Conservation (phyloP, 2,797 vertebrate genomes). For the Acrossocheilus fasciatus region DNA sequence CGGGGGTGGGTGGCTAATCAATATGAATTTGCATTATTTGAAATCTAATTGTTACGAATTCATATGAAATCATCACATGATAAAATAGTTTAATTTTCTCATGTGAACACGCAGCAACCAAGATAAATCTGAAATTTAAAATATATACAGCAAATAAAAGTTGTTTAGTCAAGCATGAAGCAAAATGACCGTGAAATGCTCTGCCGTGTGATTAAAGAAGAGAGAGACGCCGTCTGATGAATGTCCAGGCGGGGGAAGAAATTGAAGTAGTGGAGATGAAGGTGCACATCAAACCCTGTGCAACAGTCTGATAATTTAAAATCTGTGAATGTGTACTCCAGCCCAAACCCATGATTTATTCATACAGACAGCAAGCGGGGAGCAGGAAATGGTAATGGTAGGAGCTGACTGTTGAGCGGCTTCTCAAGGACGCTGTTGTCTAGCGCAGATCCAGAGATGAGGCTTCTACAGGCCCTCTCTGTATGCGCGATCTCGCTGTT, state of each 20-base stretch:
- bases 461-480: constrained; percentile 17
- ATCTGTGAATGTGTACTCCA: constrained; percentile 35
- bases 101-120: neutral
- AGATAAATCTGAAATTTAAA: neutral
- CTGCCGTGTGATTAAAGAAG: constrained; percentile 16
- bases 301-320: constrained; percentile 50
- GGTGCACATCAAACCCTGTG: constrained; percentile 30
- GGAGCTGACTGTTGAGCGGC: constrained; percentile 30
- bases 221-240: neutral
- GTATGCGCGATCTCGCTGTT: constrained; percentile 12
- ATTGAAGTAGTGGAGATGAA: constrained; percentile 12
- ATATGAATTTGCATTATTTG: neutral
- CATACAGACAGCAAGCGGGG: constrained; percentile 33
- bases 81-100: neutral
- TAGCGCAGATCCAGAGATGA: constrained; percentile 8
- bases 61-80: neutral
- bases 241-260: neutral
- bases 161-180: neutral
- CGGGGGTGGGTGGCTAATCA: too few species aligned
- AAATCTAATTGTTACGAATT: neutral
- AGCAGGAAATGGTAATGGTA: constrained; percentile 19
- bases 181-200: constrained; percentile 20
- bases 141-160: neutral
- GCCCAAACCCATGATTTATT: constrained; percentile 56
- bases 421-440: constrained; percentile 56